Evolutionary conservation across 2,888 invertebrate genomes (phyloP), one percentile per base, ranked within the genome.

Genomic region (Agrotis clavis): DNA sequence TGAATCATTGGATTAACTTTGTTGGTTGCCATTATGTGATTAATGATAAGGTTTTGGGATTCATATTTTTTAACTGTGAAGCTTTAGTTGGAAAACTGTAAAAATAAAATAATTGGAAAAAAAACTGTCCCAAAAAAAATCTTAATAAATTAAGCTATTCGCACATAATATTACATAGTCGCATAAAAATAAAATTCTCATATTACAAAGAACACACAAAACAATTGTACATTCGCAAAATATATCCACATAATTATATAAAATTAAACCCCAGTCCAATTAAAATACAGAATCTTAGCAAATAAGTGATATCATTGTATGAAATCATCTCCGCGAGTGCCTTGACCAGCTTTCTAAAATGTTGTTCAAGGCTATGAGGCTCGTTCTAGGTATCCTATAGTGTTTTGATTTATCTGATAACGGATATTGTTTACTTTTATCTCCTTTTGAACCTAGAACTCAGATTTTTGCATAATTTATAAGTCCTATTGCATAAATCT

Each of bases 291-390:
- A 70, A 35, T n/a, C 53, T 13, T 16, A 16, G n/a, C 25, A 60
- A 35, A 30, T 57, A 74, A 14, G 1, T 74, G 48, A 41, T 45
- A 21, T 53, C 35, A 65, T 18, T 4, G 18, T 19, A 25, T 50
- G 25, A 57, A 60, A 48, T 76, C 30, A 41, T 69, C 69, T 60
- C 19, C 4, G 9, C 9, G 1, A 30, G 18, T 45, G 25, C 57
- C 65, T 62, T 78, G 78, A 69, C 74, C 79, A 74, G n/a, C 50
- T 74, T 54, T 72, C 41, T 53, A 53, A 77, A 35, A 41, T 16
- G 7, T 51, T 48, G 35, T 45, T 61, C 68, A 79, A 78, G 78
- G 78, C 47, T 30, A 4, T 59, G 78, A 74, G 78, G 78, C 79
- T 7, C 68, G 16, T 16, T 41, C 13, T 62, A 41, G 78, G 68